Percentiles rank a stretch among this genome's conserved stretches.
These are phyloP conservation scores for Columba guinea DNA, from an alignment of 2,797 vertebrate species.

Conservation along the genomic window DNA sequence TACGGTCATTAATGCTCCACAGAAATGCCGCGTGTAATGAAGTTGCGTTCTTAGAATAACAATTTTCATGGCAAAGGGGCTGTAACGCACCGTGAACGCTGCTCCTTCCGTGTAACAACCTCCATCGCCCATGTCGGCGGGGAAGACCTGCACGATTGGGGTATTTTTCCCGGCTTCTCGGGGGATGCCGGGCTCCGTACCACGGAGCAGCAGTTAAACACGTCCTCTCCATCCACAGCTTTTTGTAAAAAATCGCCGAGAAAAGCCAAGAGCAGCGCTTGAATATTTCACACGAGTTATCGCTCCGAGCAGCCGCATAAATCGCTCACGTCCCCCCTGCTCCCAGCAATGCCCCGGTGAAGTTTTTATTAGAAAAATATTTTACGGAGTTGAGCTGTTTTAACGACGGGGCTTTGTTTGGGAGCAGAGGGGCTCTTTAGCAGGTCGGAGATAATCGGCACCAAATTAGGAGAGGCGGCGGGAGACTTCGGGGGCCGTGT, in stretches of 20 bases:
- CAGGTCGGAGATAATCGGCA: neutral
- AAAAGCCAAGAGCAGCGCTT: neutral
- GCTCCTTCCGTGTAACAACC: neutral
- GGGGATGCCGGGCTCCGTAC: neutral
- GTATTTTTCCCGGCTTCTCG: neutral
- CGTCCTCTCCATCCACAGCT: rapidly evolving
- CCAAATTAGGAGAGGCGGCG: neutral
- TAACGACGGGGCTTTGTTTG: rapidly evolving
- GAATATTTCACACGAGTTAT: neutral
- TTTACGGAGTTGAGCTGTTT: neutral
- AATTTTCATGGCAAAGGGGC: neutral
- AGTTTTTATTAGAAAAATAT: neutral
- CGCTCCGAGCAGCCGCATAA: neutral
- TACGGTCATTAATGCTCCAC: neutral
- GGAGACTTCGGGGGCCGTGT: neutral
- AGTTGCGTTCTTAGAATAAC: neutral
- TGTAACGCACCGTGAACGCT: neutral
- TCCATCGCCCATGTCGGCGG: neutral
- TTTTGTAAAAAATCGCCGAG: neutral
- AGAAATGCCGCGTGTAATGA: neutral
- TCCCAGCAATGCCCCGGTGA: neutral
- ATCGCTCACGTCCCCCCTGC: neutral
- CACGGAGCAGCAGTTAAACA: neutral
- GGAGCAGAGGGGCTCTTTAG: neutral
- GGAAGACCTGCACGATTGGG: neutral